These are phyloP conservation scores for Castor canadensis DNA, from an alignment of 2,113 vertebrate species.

Conservation along the genomic window DNA sequence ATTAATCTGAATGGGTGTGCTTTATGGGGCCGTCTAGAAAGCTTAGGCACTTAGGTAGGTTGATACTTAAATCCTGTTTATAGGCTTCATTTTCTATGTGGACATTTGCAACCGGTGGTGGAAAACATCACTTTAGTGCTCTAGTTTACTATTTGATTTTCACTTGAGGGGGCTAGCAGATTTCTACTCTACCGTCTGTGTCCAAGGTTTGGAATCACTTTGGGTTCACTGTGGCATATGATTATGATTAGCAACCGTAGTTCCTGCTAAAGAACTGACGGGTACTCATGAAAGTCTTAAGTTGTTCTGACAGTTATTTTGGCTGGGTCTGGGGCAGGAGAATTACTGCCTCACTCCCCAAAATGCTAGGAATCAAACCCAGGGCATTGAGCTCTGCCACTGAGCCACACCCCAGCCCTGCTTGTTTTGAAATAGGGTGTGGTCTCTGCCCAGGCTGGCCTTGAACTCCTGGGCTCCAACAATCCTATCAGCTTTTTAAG, in stretches of 20 bases:
- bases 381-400: too few species aligned
- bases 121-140: neutral
- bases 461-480: neutral
- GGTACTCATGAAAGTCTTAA: neutral
- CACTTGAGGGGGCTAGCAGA: neutral
- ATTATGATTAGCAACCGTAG: neutral
- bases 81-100: neutral
- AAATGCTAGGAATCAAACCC: neutral
- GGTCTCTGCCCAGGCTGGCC: neutral
- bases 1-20: neutral
- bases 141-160: neutral
- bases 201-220: neutral
- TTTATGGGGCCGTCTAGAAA: neutral
- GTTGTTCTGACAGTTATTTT: neutral
- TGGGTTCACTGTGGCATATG: neutral
- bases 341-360: neutral
- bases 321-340: neutral
- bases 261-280: neutral
- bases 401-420: neutral
- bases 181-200: neutral
- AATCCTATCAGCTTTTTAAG: neutral
- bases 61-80: neutral
- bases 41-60: neutral
- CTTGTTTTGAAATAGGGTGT: neutral
- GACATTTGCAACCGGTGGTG: neutral